Conservation (phyloP, 2,797 vertebrate genomes). For the Lateolabrax maculatus region DNA sequence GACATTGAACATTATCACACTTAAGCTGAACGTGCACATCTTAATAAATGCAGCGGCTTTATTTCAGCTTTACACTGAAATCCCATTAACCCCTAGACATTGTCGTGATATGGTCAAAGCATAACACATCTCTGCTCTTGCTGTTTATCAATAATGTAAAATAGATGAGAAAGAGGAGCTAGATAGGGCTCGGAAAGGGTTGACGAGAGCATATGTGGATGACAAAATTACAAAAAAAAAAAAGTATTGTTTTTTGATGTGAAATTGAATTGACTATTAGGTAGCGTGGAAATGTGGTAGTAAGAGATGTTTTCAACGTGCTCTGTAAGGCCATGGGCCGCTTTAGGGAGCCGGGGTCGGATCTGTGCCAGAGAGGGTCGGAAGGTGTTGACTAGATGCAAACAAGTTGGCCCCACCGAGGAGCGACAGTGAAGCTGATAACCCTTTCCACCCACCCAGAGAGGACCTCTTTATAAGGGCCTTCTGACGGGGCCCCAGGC, state of each 20-base stretch:
- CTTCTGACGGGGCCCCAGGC: slow-evolving; percentile 64
- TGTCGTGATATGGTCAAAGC: slow-evolving; percentile 29
- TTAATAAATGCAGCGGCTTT: slow-evolving; percentile 19
- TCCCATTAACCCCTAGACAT: slow-evolving; percentile 50
- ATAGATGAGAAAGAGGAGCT: slow-evolving; percentile 43
- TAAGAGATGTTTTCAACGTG: slow-evolving; percentile 36
- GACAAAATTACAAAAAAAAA: background rate
- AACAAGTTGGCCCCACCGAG: slow-evolving; percentile 77
- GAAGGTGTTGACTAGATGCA: slow-evolving; percentile 85
- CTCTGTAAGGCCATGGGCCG: slow-evolving; percentile 41
- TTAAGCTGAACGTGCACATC: slow-evolving; percentile 20
- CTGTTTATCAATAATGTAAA: slow-evolving; percentile 70
- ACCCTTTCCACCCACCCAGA: slow-evolving; percentile 78
- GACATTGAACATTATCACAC: slow-evolving; percentile 41
- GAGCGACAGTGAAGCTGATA: slow-evolving; percentile 78
- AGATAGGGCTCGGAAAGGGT: background rate
- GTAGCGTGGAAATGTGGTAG: slow-evolving; percentile 1
- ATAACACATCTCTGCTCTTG: slow-evolving; percentile 44
- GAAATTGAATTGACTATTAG: background rate
- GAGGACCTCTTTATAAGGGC: slow-evolving; percentile 84
- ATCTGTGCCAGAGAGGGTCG: slow-evolving; percentile 54
- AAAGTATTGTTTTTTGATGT: background rate
- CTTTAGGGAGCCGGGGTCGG: slow-evolving; percentile 55
- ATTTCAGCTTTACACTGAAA: slow-evolving; percentile 53
- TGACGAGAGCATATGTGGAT: background rate